A percentile compares a stretch with the other conserved stretches of the same genome.
These are phyloP conservation scores for Hydrotaea cyrtoneurina DNA, from an alignment of 2,888 invertebrate species.

Conservation along the genomic window DNA sequence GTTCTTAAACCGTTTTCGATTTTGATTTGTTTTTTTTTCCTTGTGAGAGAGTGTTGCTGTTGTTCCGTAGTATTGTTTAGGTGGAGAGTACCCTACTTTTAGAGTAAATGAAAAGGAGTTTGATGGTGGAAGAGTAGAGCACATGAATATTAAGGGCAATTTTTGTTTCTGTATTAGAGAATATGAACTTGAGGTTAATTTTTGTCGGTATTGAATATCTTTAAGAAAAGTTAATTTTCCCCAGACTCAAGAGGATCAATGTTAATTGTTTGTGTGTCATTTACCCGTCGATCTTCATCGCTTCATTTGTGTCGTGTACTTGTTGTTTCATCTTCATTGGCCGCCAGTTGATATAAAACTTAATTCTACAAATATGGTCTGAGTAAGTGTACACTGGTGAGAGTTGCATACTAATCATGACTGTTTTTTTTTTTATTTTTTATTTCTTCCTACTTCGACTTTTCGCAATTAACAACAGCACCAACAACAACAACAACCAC, in stretches of 20 bases:
- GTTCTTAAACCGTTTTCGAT: constrained; percentile 3
- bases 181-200: no score
- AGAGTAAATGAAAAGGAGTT: no score
- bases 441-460: not conserved
- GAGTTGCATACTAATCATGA: constrained; percentile 77
- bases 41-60: not conserved
- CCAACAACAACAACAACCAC: not conserved
- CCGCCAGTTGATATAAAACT: constrained; percentile 55
- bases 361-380: constrained; percentile 72
- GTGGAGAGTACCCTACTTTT: not conserved
- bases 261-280: no score
- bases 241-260: no score
- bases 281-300: not conserved
- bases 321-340: not conserved
- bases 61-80: not conserved
- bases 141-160: no score
- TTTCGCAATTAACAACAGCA: not conserved
- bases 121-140: no score
- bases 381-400: constrained; percentile 73
- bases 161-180: no score
- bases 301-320: not conserved
- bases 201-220: no score
- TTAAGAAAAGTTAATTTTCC: no score
- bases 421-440: constrained; percentile 26
- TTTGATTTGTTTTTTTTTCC: constrained; percentile 10